Conservation (phyloP, 2,797 vertebrate genomes). For the Esox masquinongy region DNA sequence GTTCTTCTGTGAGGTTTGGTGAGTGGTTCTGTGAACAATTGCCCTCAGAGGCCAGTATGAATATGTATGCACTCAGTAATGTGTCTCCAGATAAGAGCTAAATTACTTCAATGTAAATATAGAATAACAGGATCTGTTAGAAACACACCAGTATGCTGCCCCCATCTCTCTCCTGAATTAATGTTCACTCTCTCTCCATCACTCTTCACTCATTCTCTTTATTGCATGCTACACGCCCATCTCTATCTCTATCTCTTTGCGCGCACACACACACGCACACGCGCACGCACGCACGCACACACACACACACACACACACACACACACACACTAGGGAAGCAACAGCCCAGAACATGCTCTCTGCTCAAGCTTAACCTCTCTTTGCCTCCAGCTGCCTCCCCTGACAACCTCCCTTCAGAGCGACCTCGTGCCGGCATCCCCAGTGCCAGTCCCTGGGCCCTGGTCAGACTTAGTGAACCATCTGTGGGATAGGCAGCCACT, state of each 20-base stretch:
- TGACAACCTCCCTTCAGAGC: neutral
- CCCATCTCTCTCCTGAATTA: neutral
- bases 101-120: too few species aligned
- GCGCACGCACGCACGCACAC: too few species aligned
- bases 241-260: neutral
- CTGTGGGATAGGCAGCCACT: too few species aligned
- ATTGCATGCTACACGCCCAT: neutral
- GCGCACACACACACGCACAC: neutral
- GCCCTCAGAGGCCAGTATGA: too few species aligned
- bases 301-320: neutral
- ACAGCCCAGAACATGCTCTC: neutral
- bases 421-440: neutral
- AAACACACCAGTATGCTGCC: slow-evolving; percentile 3
- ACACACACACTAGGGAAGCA: neutral
- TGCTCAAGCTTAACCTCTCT: neutral
- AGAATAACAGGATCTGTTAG: slow-evolving; percentile 2
- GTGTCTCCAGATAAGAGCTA: too few species aligned
- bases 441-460: neutral
- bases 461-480: neutral
- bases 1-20: too few species aligned
- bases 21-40: too few species aligned
- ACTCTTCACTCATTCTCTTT: slow-evolving; percentile 5
- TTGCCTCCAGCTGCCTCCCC: neutral
- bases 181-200: neutral
- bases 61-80: too few species aligned